phyloP scores from a whole-genome alignment of 2,888 invertebrate species.

The Latrodectus elegans region DNA sequence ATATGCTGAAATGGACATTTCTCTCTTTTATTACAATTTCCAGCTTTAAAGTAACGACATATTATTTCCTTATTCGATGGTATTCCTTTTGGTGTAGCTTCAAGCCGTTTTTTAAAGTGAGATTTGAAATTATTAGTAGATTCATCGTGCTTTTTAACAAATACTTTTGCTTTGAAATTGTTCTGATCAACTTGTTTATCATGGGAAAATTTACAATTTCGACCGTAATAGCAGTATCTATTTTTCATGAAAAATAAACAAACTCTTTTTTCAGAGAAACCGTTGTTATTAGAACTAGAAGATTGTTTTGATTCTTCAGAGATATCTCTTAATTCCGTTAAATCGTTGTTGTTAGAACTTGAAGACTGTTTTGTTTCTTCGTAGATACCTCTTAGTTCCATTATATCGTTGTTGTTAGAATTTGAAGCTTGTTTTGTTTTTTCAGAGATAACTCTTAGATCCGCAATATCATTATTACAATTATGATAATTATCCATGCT shows the following conservation, averaged over 20 bases:
- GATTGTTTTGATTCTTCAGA: neutral
- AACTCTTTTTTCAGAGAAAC: neutral
- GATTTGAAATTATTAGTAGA: neutral
- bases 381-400: too few relatives aligned
- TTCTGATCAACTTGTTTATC: neutral
- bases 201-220: conserved; percentile 59
- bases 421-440: neutral
- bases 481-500: too few relatives aligned
- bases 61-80: neutral
- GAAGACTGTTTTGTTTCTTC: too few relatives aligned
- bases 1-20: conserved; percentile 29
- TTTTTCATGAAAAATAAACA: conserved; percentile 41
- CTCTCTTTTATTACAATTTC: conserved; percentile 20
- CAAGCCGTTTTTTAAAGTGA: neutral
- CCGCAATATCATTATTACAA: too few relatives aligned
- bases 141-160: neutral
- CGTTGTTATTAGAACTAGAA: neutral
- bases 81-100: neutral
- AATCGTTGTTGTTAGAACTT: too few relatives aligned
- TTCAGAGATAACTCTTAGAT: too few relatives aligned
- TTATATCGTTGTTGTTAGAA: neutral
- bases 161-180: neutral
- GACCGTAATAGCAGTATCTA: conserved; percentile 60
- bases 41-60: conserved; percentile 26
- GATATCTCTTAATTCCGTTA: too few relatives aligned